These are phyloP conservation scores for Morpho helenor DNA, from an alignment of 2,888 invertebrate species.

Conservation along the genomic window DNA sequence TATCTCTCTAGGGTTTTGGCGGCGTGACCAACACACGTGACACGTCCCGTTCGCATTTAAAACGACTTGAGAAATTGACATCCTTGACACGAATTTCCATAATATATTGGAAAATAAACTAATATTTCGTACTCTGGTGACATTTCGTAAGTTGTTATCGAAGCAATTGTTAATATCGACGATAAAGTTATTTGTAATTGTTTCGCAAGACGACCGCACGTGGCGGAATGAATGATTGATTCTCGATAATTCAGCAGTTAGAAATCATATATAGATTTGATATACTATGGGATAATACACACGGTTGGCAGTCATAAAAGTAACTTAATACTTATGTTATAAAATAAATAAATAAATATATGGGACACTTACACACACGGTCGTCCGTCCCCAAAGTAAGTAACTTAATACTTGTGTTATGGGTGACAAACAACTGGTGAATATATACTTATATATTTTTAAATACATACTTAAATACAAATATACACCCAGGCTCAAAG, in stretches of 20 bases:
- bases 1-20: not conserved
- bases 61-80: slow-evolving; percentile 15
- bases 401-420: no score
- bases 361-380: no score
- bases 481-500: no score
- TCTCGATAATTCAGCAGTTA: not conserved
- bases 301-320: no score
- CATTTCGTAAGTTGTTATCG: slow-evolving; percentile 53
- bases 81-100: slow-evolving; percentile 63
- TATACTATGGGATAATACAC: no score
- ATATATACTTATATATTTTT: no score
- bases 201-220: slow-evolving; percentile 53
- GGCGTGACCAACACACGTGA: slow-evolving; percentile 1
- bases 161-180: slow-evolving; percentile 37
- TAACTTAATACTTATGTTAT: no score
- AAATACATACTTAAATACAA: no score
- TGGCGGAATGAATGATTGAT: slow-evolving; percentile 25
- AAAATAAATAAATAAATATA: no score
- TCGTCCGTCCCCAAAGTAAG: no score
- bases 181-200: slow-evolving; percentile 45
- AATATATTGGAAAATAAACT: slow-evolving; percentile 40
- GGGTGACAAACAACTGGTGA: no score
- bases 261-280: no score
- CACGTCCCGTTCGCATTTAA: slow-evolving; percentile 1
- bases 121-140: slow-evolving; percentile 34